Evolutionary conservation across 1,140 invertebrate genomes (phyloP).

Genomic region (Zaprionus kolodkinae): DNA sequence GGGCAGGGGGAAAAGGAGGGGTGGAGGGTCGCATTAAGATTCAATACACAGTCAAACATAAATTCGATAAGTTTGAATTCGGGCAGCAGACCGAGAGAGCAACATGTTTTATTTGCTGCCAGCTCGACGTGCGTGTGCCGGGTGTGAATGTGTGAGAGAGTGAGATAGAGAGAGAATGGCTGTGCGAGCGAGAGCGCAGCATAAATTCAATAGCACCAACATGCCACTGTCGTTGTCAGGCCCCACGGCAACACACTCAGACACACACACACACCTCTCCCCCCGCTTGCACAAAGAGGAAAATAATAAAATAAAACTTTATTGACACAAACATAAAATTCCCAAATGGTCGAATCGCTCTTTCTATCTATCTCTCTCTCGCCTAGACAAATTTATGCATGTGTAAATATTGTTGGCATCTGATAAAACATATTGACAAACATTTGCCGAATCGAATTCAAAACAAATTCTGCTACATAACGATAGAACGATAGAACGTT

Average conservation of each 20-base stretch:
- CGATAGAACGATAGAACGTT: conserved; percentile 18
- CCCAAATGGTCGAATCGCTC: conserved; percentile 59
- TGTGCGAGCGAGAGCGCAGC: conserved; percentile 28
- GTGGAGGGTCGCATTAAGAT: conserved; percentile 64
- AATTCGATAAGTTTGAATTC: conserved; percentile 78
- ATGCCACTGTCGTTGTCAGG: conserved; percentile 58
- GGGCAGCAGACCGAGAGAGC: conserved; percentile 56
- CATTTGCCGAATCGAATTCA: conserved; percentile 71
- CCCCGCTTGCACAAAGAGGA: conserved; percentile 5
- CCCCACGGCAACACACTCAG: conserved; percentile 25
- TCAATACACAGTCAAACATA: conserved; percentile 78
- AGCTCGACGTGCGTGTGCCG: conserved; percentile 60
- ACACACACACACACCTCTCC: not conserved
- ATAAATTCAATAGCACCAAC: conserved; percentile 75
- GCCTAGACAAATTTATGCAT: conserved; percentile 75
- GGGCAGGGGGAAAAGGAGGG: not conserved
- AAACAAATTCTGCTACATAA: conserved; percentile 64
- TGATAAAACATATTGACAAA: conserved; percentile 81
- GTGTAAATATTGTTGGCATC: conserved; percentile 78
- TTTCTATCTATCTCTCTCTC: conserved; percentile 9
- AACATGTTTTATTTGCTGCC: conserved; percentile 77
- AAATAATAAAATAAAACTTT: conserved; percentile 82
- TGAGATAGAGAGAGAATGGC: conserved; percentile 10
- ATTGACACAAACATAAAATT: conserved; percentile 79
- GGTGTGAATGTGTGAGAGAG: conserved; percentile 36